phyloP scores from a whole-genome alignment of 2,113 vertebrate species.

The Lasiurus cinereus region DNA sequence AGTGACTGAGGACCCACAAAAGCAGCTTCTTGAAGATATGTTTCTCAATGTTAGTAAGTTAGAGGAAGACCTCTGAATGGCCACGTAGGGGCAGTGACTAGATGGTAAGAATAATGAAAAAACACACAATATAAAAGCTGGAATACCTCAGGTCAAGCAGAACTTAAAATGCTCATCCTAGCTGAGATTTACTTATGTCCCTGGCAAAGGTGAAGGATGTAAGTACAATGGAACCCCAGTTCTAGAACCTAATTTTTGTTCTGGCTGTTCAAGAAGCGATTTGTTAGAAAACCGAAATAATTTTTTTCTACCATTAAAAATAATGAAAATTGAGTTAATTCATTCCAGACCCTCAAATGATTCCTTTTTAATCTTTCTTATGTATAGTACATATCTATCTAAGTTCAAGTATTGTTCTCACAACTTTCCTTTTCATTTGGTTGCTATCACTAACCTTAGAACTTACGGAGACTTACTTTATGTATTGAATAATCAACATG shows the following conservation, averaged over 20 bases:
- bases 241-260: neutral
- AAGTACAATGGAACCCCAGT: neutral
- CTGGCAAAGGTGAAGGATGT: neutral
- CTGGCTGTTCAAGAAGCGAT: neutral
- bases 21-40: neutral
- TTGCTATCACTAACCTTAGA: neutral
- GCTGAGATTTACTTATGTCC: neutral
- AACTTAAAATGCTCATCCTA: neutral
- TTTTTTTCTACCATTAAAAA: neutral
- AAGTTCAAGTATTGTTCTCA: neutral
- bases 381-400: neutral
- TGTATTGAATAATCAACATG: neutral
- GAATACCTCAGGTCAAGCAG: neutral
- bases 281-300: neutral
- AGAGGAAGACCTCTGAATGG: neutral
- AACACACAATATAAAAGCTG: neutral
- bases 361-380: neutral
- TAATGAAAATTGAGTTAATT: neutral
- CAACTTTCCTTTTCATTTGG: neutral
- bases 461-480: neutral
- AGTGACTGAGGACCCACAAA: neutral
- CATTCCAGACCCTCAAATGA: neutral
- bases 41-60: conserved; percentile 22
- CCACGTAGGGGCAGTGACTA: neutral
- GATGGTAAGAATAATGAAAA: neutral